A percentile compares a stretch with the other conserved stretches of the same genome.
phyloP scores from a whole-genome alignment of 2,113 vertebrate species.

The Addax nasomaculatus region DNA sequence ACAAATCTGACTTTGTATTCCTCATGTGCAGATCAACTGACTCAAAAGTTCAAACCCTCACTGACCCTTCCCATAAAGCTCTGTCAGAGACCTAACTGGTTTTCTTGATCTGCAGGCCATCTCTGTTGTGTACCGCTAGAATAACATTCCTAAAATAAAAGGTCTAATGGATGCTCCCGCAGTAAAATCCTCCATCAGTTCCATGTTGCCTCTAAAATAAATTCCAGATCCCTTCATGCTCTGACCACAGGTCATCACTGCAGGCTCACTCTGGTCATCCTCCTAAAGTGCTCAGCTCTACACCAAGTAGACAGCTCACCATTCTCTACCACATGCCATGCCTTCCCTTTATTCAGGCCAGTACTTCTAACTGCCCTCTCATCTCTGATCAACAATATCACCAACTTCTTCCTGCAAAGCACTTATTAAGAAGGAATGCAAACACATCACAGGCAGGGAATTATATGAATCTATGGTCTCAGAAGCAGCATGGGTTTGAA shows the following conservation, averaged over 20 bases:
- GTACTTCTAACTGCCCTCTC: not conserved
- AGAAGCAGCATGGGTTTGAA: not conserved
- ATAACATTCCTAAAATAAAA: constrained; percentile 10
- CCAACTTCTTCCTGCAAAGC: not conserved
- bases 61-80: not conserved
- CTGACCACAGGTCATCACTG: not conserved
- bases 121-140: not conserved
- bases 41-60: not conserved
- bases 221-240: not conserved
- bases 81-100: not conserved
- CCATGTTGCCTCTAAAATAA: not conserved
- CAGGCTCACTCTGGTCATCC: not conserved
- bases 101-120: not conserved
- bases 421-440: not conserved
- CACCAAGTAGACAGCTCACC: not conserved
- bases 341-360: not conserved
- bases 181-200: not conserved
- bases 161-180: not conserved
- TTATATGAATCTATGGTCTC: not conserved
- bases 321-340: not conserved
- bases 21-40: not conserved
- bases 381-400: not conserved
- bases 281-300: not conserved
- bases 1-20: not conserved
- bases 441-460: not conserved